phyloP scores from a whole-genome alignment of 1,140 invertebrate species.

The Lepidurus apus region DNA sequence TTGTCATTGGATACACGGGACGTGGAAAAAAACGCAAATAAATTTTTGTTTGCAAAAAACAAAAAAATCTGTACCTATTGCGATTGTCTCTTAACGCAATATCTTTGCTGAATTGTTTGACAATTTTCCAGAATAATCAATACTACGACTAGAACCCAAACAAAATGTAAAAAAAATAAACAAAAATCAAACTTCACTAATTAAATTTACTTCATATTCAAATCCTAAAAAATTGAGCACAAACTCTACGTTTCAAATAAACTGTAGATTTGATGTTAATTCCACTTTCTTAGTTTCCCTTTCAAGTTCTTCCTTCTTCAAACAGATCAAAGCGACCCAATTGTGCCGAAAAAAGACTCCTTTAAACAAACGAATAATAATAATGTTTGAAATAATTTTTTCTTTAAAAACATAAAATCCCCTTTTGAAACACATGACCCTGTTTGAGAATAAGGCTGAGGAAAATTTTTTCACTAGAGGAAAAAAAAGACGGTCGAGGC shows the following conservation, averaged over 20 bases:
- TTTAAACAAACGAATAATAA: not conserved
- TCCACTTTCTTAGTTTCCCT: not conserved
- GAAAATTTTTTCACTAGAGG: not conserved
- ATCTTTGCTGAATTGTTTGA: slow-evolving; percentile 5
- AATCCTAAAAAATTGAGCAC: not conserved
- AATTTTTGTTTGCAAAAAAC: not conserved
- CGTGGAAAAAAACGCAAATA: not conserved
- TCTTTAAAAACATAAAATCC: not conserved
- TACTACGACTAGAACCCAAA: slow-evolving; percentile 18
- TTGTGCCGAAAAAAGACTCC: not conserved
- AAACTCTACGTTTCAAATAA: not conserved
- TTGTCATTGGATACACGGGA: slow-evolving; percentile 5
- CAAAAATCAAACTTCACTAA: too few relatives aligned
- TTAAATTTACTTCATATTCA: not conserved
- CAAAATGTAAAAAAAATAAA: too few relatives aligned
- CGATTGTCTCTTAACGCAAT: slow-evolving; percentile 18
- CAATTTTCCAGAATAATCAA: not conserved
- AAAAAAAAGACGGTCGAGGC: slow-evolving; percentile 1
- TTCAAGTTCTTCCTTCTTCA: not conserved
- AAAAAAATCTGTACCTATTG: not conserved
- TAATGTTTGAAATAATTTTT: not conserved
- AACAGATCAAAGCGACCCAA: slow-evolving; percentile 15
- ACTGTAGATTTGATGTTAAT: not conserved
- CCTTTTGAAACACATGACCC: not conserved
- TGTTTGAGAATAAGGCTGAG: slow-evolving; percentile 21